phyloP scores from a whole-genome alignment of 2,113 vertebrate species.

The Atlantisia rogersi region DNA sequence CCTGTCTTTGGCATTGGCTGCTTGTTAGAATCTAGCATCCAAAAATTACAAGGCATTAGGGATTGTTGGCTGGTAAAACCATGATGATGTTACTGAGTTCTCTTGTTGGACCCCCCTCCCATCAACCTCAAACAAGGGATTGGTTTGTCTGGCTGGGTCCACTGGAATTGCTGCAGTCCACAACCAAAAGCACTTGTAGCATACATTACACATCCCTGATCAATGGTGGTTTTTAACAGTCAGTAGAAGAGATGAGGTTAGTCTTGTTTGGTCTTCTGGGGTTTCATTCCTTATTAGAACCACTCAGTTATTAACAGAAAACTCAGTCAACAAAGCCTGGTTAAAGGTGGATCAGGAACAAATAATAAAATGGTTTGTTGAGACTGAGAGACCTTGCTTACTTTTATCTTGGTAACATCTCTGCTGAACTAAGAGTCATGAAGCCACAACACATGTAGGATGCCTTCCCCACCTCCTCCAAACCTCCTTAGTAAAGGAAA shows the following conservation, averaged over 20 bases:
- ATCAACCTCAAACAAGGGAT: neutral
- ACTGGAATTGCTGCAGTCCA: neutral
- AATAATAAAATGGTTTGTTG: neutral
- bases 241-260: neutral
- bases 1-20: neutral
- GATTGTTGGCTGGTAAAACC: neutral
- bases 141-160: neutral
- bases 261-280: neutral
- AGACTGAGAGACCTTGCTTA: neutral
- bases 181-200: neutral
- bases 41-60: neutral
- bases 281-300: constrained; percentile 46
- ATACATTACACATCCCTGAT: neutral
- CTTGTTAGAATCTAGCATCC: neutral
- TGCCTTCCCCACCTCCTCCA: neutral
- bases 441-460: neutral
- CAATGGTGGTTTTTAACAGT: neutral
- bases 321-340: neutral
- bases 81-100: neutral
- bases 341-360: neutral
- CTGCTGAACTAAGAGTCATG: neutral
- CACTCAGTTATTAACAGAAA: constrained; percentile 6
- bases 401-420: neutral
- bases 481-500: neutral
- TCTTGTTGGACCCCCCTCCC: neutral